Base-by-base conservation (phyloP, 2,888 invertebrate genomes). In the Nemotelus nigrinus region DNA sequence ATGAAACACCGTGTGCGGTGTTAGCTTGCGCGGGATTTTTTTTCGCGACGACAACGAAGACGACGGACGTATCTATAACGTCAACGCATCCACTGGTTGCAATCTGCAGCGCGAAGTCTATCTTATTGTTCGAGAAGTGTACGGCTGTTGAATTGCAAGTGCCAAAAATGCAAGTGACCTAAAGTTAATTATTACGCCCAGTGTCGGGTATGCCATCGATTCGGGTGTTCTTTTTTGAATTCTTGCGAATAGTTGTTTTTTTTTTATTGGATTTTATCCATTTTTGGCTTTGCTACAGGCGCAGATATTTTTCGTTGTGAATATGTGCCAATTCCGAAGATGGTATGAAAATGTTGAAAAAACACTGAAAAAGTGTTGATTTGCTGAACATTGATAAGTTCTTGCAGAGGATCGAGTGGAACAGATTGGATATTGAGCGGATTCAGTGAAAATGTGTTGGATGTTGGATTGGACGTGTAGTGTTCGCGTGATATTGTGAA, bases 1-100 rank as follows among this genome's bases (percentile, higher is more conserved):
- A 75, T 70, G 58, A 70, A 79, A 64, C 77, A 68, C 72, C 74
- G 79, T 70, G 78, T 75, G 25, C 25, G 77, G 78, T 77, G 68
- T 75, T 75, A 67, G 75, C 78, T 70, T 45, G 77, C 76, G 75
- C 77, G 71, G 77, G 43, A 6, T 25, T 63, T 25, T 25, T 25
- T 43, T 57, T 71, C 57, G 65, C 50, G 55, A 1, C 25, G 25
- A 25, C 25, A 25, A 25, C 25, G 25, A 25, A 25, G 25, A 25
- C 25, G 25, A 25, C 25, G 25, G 58, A 79, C 65, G 67, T 48
- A 76, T 47, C 67, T 53, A 68, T 76, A 55, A 47, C 55, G 53
- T 25, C 63, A 55, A 72, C 72, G 8, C 41, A 57, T 60, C 48
- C 58, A 45, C 25, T 72, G 25, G 5, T 60, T n/a, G 60, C 25